A percentile compares a stretch with the other conserved stretches of the same genome.
phyloP scores from a whole-genome alignment of 2,113 vertebrate species.

The Speoplatyrhinus poulsoni region DNA sequence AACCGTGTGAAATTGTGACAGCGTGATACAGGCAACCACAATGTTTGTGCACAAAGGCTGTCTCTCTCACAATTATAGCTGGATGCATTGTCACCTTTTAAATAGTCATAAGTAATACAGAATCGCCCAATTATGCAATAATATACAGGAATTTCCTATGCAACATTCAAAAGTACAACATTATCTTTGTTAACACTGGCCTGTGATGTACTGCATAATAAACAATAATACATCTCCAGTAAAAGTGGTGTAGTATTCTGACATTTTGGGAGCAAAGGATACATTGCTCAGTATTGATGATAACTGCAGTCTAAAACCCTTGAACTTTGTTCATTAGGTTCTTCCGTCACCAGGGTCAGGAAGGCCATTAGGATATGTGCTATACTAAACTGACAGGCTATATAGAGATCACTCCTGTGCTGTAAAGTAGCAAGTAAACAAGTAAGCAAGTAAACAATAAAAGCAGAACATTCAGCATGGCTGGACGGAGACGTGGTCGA shows the following conservation, averaged over 20 bases:
- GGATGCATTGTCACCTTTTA: background rate
- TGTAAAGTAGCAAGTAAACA: background rate
- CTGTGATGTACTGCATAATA: no score
- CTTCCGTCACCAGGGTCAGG: conserved; percentile 62
- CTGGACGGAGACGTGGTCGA: conserved; percentile 65
- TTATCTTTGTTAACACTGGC: no score
- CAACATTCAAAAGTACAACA: no score
- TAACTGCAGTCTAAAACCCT: conserved; percentile 7
- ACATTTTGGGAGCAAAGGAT: background rate
- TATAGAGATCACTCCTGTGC: conserved; percentile 3
- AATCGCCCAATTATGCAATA: no score
- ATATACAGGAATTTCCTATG: no score
- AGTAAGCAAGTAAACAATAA: background rate
- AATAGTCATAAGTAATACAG: no score
- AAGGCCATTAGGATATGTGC: conserved; percentile 11
- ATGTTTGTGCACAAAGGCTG: conserved; percentile 56
- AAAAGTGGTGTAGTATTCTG: background rate
- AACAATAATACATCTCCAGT: no score
- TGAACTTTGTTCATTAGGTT: conserved; percentile 70
- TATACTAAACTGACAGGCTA: conserved; percentile 9
- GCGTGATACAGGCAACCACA: background rate
- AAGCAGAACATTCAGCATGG: conserved; percentile 54
- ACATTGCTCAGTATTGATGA: conserved; percentile 17
- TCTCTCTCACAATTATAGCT: background rate
- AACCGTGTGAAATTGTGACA: conserved; percentile 2